These are phyloP conservation scores for Callitettix versicolor DNA, from an alignment of 1,140 invertebrate genomes.

Conservation along the genomic window DNA sequence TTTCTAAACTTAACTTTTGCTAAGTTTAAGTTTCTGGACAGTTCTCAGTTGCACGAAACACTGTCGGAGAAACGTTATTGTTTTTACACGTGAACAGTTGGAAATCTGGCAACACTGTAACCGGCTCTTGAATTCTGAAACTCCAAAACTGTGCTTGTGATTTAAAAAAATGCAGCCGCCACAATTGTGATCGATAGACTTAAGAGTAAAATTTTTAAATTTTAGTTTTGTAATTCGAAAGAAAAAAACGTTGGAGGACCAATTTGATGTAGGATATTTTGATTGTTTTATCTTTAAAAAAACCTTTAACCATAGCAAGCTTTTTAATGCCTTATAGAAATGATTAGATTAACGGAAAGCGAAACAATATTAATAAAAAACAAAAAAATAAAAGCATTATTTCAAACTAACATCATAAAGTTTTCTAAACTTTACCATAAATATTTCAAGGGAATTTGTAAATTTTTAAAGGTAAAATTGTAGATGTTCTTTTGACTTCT, in stretches of 20 bases:
- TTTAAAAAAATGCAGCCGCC: too few relatives aligned
- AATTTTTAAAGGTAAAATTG: too few relatives aligned
- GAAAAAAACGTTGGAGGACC: constrained; percentile 1
- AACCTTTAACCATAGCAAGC: not conserved
- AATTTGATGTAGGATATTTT: constrained; percentile 7
- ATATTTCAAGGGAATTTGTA: not conserved
- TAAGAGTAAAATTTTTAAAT: constrained; percentile 1
- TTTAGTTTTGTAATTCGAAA: not conserved
- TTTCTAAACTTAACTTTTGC: too few relatives aligned
- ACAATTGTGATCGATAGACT: not conserved
- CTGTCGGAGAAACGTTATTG: too few relatives aligned
- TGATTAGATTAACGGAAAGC: not conserved
- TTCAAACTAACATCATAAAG: constrained; percentile 2
- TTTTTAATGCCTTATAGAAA: constrained; percentile 12
- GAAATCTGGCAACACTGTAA: not conserved
- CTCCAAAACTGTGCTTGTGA: not conserved
- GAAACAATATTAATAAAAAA: not conserved
- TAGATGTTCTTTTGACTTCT: too few relatives aligned
- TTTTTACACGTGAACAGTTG: too few relatives aligned
- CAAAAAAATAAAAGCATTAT: not conserved
- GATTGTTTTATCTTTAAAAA: not conserved
- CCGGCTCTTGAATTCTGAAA: not conserved
- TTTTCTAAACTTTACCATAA: too few relatives aligned
- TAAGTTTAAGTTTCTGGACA: too few relatives aligned
- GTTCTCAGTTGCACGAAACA: too few relatives aligned